Evolutionary conservation across 2,113 vertebrate species (phyloP).

Genomic region (Brevimyrus niger): DNA sequence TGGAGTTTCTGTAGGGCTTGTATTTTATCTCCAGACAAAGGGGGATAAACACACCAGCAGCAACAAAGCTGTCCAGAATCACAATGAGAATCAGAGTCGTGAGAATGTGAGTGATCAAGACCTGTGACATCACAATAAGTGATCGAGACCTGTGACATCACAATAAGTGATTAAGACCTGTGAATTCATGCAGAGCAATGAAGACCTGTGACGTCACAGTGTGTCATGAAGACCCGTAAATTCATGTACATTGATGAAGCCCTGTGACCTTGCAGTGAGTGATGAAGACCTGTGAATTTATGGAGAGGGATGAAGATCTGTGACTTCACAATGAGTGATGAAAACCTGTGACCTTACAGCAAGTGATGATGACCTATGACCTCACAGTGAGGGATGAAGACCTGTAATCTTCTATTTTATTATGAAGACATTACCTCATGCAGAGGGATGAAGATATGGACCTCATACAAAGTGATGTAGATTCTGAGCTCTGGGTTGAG

Average conservation of each 20-base stretch:
- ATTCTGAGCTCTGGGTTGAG: background rate
- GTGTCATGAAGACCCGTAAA: background rate
- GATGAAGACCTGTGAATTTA: background rate
- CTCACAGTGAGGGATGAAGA: background rate
- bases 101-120: background rate
- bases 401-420: background rate
- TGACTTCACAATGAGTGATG: background rate
- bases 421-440: background rate
- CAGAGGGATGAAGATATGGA: background rate
- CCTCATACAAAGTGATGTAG: background rate
- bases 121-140: background rate
- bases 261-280: background rate
- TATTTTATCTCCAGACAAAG: background rate
- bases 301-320: background rate
- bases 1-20: background rate
- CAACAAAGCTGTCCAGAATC: background rate
- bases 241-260: background rate
- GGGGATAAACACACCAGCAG: background rate
- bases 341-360: background rate
- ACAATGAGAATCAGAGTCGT: background rate
- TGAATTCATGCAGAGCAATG: background rate
- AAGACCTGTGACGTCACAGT: background rate
- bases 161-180: background rate
- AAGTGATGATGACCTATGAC: background rate
- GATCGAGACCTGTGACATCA: background rate